phyloP scores from a whole-genome alignment of 64 coral and sea anemone genomes.

The Hydrozoanthus tunicans region DNA sequence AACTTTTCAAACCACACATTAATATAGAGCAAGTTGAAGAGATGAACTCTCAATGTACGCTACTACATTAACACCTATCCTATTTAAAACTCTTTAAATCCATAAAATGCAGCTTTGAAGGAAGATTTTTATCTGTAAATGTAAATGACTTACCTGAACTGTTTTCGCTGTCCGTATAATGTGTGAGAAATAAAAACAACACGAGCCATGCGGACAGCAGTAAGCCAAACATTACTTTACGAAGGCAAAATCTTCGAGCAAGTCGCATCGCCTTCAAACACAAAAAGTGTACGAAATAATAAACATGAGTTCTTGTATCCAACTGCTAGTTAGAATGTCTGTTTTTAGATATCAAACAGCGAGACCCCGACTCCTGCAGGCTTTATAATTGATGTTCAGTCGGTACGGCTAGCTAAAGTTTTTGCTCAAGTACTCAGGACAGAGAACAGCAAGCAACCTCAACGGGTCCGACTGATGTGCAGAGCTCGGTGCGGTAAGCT shows the following conservation, averaged over 20 bases:
- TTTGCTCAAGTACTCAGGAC: too few species aligned
- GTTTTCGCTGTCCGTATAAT: conserved; percentile 35
- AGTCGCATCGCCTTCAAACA: conserved; percentile 31
- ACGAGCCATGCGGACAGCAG: conserved; percentile 18
- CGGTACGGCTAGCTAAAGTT: not conserved
- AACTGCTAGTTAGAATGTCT: conserved; percentile 41
- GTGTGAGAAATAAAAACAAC: conserved; percentile 19
- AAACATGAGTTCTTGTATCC: conserved; percentile 25
- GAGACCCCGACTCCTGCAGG: not conserved
- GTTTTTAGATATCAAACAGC: conserved; percentile 54
- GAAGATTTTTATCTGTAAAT: conserved; percentile 2
- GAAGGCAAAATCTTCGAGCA: conserved; percentile 44
- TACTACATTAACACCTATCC: not conserved
- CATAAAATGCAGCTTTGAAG: not conserved
- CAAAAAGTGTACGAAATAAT: conserved; percentile 19
- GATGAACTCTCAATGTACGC: not conserved
- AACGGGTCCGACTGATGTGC: not conserved
- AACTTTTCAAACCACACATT: not conserved
- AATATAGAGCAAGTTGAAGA: not conserved
- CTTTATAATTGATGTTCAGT: conserved; percentile 27
- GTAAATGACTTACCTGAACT: conserved; percentile 36
- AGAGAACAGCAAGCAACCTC: too few species aligned
- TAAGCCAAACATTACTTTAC: conserved; percentile 43
- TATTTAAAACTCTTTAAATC: not conserved
- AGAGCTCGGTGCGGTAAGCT: not conserved